Conservation (phyloP, 2,888 invertebrate species). For the Chrysodeixis includens region DNA sequence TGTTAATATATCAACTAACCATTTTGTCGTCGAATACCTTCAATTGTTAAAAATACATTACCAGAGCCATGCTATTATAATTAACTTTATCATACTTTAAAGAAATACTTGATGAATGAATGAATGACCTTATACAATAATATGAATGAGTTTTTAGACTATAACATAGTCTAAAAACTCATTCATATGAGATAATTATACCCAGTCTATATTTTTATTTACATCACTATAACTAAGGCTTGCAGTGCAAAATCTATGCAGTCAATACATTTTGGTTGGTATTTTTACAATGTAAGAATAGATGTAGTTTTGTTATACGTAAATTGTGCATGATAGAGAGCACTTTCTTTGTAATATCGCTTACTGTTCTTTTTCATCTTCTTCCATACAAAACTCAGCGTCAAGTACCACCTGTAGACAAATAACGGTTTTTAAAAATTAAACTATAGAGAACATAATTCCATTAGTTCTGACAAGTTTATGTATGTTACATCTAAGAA, state of each 20-base stretch:
- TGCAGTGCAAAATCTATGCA: not conserved
- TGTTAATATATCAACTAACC: too few species aligned
- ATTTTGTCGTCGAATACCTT: too few species aligned
- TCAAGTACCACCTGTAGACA: conserved; percentile 78
- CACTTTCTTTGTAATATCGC: not conserved
- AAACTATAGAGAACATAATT: too few species aligned
- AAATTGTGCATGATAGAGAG: not conserved
- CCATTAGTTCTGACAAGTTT: too few species aligned
- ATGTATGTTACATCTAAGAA: too few species aligned
- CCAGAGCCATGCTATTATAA: too few species aligned
- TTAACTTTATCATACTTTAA: too few species aligned
- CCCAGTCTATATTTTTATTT: conserved; percentile 11
- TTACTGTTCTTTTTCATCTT: conserved; percentile 65
- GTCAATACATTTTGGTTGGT: not conserved
- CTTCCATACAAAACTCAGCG: conserved; percentile 74
- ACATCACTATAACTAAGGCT: conserved; percentile 2
- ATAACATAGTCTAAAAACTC: not conserved
- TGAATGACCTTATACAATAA: conserved; percentile 3
- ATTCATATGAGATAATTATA: not conserved
- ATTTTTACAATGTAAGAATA: not conserved
- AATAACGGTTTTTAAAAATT: conserved; percentile 17
- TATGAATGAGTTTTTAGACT: too few species aligned
- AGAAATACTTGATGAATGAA: too few species aligned
- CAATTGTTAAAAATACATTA: too few species aligned
- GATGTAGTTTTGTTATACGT: not conserved